Base-by-base conservation (phyloP, 2,113 vertebrate genomes). In the Percina caprodes region DNA sequence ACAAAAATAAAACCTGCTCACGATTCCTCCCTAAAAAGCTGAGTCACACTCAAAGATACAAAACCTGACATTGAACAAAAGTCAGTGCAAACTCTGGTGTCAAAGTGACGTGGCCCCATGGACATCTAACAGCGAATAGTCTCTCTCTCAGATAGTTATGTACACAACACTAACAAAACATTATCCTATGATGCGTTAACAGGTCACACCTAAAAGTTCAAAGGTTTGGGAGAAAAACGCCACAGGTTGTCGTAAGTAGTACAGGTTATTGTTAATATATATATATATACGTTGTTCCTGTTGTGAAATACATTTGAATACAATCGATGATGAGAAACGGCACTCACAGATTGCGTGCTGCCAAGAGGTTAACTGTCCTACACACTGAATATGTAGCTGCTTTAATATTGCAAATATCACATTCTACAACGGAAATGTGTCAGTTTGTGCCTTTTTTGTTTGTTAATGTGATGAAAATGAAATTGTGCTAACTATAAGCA, bases 21-120 rank as follows among this genome's bases (percentile, higher is more conserved):
- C 0, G 4, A 55, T 49, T 69, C 70, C 45, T 54, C 19, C 49
- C 33, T 42, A 0, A 11, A 30, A 63, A 48, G 11, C 15, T 0
- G 42, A 52, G 19, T 30, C 18, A 4, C 10, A 3, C 74, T 59
- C 75, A 42, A 42, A 52, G 19, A 52, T 45, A 46, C 14, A 5
- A 21, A 46, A 30, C 6, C 33, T 2, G 39, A 79, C 73, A 23
- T 69, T 61, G 23, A 39, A 68, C 51, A 6, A 62, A 11, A 66
- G 62, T 83, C 86, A 83, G 75, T 86, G 89, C 83, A 90, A 90
- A 91, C 79, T 21, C 26, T n/a, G 51, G 30, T 49, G 71, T 88
- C 80, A n/a, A 60, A 78, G 66, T 67, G 76, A 79, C 48, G 45
- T 61, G 81, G 49, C 76, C 79, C 67, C 65, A 1, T 6, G 15